Evolutionary conservation across 64 coral and sea anemone species (phyloP), one percentile per base, ranked within the genome.

Genomic region (Pocillopora verrucosa): DNA sequence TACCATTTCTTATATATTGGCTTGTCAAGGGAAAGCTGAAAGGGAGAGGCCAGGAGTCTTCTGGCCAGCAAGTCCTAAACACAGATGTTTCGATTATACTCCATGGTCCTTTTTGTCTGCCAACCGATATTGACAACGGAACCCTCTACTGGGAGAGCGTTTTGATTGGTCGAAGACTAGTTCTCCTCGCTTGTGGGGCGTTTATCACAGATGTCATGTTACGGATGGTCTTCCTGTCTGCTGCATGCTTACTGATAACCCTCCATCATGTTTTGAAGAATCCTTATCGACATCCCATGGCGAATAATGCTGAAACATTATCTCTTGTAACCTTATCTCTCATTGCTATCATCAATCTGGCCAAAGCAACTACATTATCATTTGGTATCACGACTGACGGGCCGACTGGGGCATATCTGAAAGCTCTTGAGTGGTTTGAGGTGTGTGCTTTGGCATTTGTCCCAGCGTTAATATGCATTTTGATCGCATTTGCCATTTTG

Each of bases 121-220:
- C 92, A 69, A 60, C 61, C n/a, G 58, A 51, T 45, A 24, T 77
- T 19, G 61, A 37, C 19, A 77, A 70, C 77, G 92, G 87, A 2
- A 78, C 92, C 6, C 59, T 89, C 13, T 76, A 94, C 61, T 94
- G 92, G 92, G 92, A 94, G 72, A 94, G 87, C 41, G 51, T 94
- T 67, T 72, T 94, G 22, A 94, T 89, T 72, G 92, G 87, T 75
- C 88, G 92, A 77, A 59, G 92, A 22, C 85, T 94, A 58, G 19
- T 94, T 13, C 76, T 89, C 30, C 60, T 94, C 36, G 89, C 87
- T 51, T 60, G 89, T 16, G 24, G 75, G 34, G 69, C 92, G 26
- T 89, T 94, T 60, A 79, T 94, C 24, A 76, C 34, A 34, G 65
- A 86, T 36, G 78, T 88, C n/a, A 86, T 89, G 79, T 45, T 89